Evolutionary conservation across 2,113 vertebrate genomes (phyloP), one percentile per base, ranked within the genome.

Genomic region (Xerus inauris): DNA sequence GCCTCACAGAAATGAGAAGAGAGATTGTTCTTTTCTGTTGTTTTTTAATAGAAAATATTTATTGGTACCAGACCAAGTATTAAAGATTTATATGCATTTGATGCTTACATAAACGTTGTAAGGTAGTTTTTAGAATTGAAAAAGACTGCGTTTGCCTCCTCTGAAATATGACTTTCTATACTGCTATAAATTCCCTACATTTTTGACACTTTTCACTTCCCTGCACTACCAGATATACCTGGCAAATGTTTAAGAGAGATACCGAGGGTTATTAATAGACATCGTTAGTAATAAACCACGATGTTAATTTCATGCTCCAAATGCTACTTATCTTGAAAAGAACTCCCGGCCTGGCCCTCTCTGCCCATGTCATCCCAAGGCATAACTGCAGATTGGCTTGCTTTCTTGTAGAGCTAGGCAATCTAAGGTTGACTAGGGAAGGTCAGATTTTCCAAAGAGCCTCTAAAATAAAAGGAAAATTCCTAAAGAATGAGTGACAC

Each of bases 31-130:
- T 49, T 83, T 71, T 91, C 75, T 79, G 35, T 59, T 89, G 89
- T 64, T 94, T 96, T 97, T 97, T 95, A 93, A 91, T 86, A 80
- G 64, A 91, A 94, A 97, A 91, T 91, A 91, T 83, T 91, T 88
- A 83, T 93, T 91, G 89, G 49, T 93, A 65, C 42, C 69, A 89
- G 42, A 35, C 42, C 13, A 19, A 19, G 11, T 69, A 20, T 83
- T 88, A 95, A 91, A 96, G 73, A 87, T 96, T 93, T 65, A 94
- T 42, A 51, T 45, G 72, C 24, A 72, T 87, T 49, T 83, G 64
- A 87, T 89, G 54, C 65, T 93, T 79, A 86, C 30, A 91, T 94
- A 94, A 97, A 80, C 89, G 38, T 62, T 91, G 35, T 73, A 94
- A 94, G 45, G 75, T 80, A 69, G 83, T 72, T 94, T 91, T 91